Evolutionary conservation across 2,797 vertebrate species (phyloP), one percentile per base, ranked within the genome.

Genomic region (Mormyrus proboscirostris): DNA sequence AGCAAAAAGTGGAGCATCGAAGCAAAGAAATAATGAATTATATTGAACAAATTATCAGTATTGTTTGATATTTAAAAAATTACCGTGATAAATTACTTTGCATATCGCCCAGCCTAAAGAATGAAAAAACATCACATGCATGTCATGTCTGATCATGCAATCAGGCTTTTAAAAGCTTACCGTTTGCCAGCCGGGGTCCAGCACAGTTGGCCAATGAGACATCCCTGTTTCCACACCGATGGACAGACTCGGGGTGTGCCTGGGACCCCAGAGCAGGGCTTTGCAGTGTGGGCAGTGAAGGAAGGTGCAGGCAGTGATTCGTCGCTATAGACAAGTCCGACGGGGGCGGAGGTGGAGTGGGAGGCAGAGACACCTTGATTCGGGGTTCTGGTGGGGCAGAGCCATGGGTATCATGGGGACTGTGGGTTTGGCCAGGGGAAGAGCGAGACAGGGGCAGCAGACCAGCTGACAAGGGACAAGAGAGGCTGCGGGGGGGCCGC

Each of bases 401-500:
- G 89, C 92, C 10, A 91, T 33, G 12, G 29, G 92, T 92, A 5
- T 90, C 87, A 14, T 90, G 84, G n/a, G 90, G 88, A 89, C 92
- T 16, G 91, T 49, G 14, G 38, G 92, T 92, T 4, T 90, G 86
- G 12, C 92, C 84, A 22, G 90, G 88, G 7, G 51, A 0, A 10
- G 91, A 55, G n/a, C 57, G 41, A 2, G 76, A 55, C 89, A 89
- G 57, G 88, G 94, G 22, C 84, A 94, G 90, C 91, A 94, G 90
- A 88, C 22, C 93, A 92, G 92, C 92, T 0, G 94, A 92, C 53
- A 94, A 55, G 33, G 93, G 92, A 88, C 95, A 93, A 29, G 95
- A 93, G 51, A 91, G 91, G 93, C 92, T 95, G 90, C 94, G 95
- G 41, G 92, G 92, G 0, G 94, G 94, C 89, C 94, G 94, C 59